These are phyloP conservation scores for Drosophila putrida DNA, from an alignment of 2,888 invertebrate species.

Conservation along the genomic window DNA sequence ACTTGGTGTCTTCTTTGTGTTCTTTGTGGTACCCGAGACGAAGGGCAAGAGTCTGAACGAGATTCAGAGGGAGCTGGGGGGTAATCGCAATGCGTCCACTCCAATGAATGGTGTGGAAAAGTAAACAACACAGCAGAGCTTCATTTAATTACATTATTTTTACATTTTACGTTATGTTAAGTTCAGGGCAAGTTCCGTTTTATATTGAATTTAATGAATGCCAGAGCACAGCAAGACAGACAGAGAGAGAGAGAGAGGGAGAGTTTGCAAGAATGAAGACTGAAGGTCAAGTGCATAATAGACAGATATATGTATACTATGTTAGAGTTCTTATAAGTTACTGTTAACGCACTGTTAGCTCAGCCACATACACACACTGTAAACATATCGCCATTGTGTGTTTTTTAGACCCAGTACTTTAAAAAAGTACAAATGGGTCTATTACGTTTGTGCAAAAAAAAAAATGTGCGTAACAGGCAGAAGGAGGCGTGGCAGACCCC, in stretches of 20 bases:
- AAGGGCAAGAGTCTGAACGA: conserved; percentile 85
- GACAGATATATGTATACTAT: conserved; percentile 25
- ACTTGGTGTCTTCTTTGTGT: conserved; percentile 89
- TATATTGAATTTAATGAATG: conserved; percentile 47
- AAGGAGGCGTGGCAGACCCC: no score
- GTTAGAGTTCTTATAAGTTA: conserved; percentile 35
- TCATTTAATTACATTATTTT: conserved; percentile 47
- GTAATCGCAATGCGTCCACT: conserved; percentile 35
- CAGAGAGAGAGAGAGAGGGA: conserved; percentile 12
- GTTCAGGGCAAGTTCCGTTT: conserved; percentile 57
- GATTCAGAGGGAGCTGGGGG: conserved; percentile 82
- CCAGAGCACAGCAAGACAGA: conserved; percentile 38
- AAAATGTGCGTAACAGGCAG: no score
- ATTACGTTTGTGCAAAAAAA: no score
- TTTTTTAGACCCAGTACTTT: no score
- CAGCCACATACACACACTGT: conserved; percentile 20
- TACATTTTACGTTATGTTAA: conserved; percentile 56
- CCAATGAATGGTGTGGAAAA: conserved; percentile 38
- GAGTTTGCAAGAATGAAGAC: conserved; percentile 66
- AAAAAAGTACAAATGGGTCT: no score
- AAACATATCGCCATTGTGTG: conserved; percentile 13
- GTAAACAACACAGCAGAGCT: conserved; percentile 40
- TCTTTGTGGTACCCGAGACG: conserved; percentile 88
- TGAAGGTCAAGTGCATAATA: conserved; percentile 75
- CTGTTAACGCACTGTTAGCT: conserved; percentile 49